phyloP scores from a whole-genome alignment of 2,797 vertebrate genomes.

The Arremon aurantiirostris region DNA sequence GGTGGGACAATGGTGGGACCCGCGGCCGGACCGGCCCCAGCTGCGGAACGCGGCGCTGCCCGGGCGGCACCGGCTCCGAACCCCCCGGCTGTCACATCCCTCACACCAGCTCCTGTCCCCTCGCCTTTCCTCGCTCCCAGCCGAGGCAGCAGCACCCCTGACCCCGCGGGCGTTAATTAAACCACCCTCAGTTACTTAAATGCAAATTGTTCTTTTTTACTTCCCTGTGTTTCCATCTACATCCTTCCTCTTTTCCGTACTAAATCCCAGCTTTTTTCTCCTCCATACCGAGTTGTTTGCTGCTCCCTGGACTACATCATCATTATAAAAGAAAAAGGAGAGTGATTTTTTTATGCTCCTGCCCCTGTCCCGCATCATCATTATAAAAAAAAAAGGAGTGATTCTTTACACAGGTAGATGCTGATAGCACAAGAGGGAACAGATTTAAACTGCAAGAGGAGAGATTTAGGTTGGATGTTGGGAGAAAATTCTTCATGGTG shows the following conservation, averaged over 20 bases:
- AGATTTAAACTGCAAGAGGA: not conserved
- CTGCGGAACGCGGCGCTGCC: not conserved
- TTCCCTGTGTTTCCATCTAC: not conserved
- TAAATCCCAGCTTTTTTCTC: not conserved
- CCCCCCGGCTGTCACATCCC: not conserved
- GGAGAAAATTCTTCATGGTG: not conserved
- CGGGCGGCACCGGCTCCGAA: not conserved
- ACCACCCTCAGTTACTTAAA: not conserved
- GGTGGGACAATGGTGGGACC: no score
- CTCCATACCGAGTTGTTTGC: not conserved
- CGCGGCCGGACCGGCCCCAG: not conserved
- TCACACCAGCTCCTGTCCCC: accelerated
- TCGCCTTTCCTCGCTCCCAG: not conserved
- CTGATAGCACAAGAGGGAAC: not conserved
- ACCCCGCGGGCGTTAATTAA: not conserved
- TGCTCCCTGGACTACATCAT: not conserved
- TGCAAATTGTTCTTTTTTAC: not conserved
- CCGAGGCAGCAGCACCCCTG: not conserved
- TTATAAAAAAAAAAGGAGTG: not conserved
- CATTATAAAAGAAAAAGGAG: accelerated
- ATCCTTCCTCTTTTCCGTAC: no score
- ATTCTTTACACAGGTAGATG: not conserved
- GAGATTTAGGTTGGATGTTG: no score
- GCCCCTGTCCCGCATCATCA: accelerated
- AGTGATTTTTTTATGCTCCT: not conserved